phyloP scores from a whole-genome alignment of 1,140 invertebrate species.

The Trypoxylus dichotomus region DNA sequence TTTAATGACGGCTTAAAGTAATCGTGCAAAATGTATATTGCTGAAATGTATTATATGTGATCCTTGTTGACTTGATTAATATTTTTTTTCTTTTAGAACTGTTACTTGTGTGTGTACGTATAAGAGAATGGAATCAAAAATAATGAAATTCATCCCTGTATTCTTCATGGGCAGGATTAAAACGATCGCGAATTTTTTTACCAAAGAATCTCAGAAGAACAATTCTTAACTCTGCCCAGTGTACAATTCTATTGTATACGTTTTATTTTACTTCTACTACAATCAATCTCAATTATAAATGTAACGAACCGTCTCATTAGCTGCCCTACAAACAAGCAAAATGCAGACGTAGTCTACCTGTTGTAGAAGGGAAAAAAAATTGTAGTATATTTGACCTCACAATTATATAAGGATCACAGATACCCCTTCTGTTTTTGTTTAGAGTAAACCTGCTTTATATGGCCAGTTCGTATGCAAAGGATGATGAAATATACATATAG shows the following conservation, averaged over 20 bases:
- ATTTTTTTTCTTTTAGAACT: neutral
- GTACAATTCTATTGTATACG: neutral
- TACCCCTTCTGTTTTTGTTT: neutral
- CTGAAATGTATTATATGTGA: neutral
- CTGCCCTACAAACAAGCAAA: neutral
- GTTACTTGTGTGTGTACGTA: neutral
- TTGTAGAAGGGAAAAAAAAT: neutral
- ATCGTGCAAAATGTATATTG: conserved; percentile 3
- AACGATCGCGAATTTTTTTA: neutral
- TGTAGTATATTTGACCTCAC: neutral
- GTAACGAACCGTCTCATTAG: neutral
- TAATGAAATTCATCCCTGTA: neutral
- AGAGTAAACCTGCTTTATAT: neutral
- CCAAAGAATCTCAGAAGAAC: neutral
- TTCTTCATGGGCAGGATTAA: neutral
- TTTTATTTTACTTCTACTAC: neutral
- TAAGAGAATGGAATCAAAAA: neutral
- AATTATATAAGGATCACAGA: neutral
- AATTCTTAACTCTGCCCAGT: neutral
- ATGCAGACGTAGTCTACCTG: neutral
- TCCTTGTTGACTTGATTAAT: neutral
- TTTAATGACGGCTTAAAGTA: neutral
- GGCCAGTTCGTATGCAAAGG: neutral
- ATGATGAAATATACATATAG: neutral
- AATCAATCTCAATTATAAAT: neutral